These are phyloP conservation scores for Pangasianodon gigas DNA, from an alignment of 2,113 vertebrate genomes.

Conservation along the genomic window DNA sequence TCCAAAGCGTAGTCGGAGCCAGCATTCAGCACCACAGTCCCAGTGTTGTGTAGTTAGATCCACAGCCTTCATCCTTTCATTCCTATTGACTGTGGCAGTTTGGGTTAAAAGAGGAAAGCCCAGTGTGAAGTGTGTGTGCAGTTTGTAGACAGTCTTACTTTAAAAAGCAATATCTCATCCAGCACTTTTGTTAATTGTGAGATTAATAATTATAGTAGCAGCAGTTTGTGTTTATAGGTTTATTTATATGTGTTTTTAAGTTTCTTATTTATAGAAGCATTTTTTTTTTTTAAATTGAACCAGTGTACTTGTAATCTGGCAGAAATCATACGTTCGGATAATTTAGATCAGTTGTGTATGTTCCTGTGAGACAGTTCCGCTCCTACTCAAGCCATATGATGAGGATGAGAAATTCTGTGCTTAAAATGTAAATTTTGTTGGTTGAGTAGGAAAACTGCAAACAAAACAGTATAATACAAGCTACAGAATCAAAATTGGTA, in stretches of 20 bases:
- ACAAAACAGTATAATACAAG: neutral
- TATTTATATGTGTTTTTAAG: neutral
- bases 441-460: neutral
- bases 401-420: neutral
- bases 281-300: neutral
- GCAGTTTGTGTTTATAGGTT: neutral
- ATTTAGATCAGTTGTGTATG: neutral
- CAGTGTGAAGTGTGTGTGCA: neutral
- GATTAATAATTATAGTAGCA: neutral
- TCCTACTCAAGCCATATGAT: neutral
- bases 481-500: neutral
- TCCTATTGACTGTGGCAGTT: neutral
- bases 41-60: neutral
- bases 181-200: neutral
- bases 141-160: neutral
- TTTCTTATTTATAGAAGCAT: neutral
- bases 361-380: neutral
- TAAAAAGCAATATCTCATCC: neutral
- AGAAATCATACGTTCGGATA: neutral
- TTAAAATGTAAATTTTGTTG: neutral
- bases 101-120: neutral
- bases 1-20: neutral
- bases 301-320: neutral
- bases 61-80: no score
- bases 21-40: neutral